phyloP scores from a whole-genome alignment of 92 coral and sea anemone species.

The Micromussa lordhowensis region DNA sequence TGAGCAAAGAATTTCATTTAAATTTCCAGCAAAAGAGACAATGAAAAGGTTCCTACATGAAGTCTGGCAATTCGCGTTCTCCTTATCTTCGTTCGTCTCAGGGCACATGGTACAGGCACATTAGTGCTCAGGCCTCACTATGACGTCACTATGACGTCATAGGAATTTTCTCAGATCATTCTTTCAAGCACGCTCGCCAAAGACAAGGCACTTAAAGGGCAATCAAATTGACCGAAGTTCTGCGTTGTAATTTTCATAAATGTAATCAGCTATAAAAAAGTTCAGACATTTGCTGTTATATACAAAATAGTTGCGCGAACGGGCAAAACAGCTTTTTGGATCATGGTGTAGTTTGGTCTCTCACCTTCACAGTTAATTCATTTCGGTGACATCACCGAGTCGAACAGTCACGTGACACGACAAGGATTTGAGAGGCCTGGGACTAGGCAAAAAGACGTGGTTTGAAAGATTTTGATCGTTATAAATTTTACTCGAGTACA shows the following conservation, averaged over 20 bases:
- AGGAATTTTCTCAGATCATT: background rate
- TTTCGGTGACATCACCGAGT: too few species aligned
- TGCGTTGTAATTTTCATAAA: too few species aligned
- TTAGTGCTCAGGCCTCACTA: background rate
- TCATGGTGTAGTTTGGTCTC: too few species aligned
- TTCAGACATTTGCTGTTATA: too few species aligned
- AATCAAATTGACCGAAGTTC: background rate
- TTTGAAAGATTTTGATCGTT: background rate
- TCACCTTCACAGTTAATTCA: too few species aligned
- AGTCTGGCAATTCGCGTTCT: constrained; percentile 79
- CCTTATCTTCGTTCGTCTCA: constrained; percentile 72
- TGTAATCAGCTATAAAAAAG: too few species aligned
- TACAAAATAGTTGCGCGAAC: too few species aligned
- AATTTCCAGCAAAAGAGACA: constrained; percentile 57
- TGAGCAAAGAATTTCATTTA: background rate
- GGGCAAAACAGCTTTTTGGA: too few species aligned
- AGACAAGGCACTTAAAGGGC: background rate
- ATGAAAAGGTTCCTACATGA: constrained; percentile 71
- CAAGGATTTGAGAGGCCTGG: too few species aligned
- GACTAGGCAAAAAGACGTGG: too few species aligned
- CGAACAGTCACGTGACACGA: too few species aligned
- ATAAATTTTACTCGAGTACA: too few species aligned
- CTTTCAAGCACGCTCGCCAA: background rate
- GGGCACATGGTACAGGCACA: background rate
- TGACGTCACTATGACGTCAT: background rate